Base-by-base conservation (phyloP, 2,797 vertebrate species). In the Serranus cabrilla region DNA sequence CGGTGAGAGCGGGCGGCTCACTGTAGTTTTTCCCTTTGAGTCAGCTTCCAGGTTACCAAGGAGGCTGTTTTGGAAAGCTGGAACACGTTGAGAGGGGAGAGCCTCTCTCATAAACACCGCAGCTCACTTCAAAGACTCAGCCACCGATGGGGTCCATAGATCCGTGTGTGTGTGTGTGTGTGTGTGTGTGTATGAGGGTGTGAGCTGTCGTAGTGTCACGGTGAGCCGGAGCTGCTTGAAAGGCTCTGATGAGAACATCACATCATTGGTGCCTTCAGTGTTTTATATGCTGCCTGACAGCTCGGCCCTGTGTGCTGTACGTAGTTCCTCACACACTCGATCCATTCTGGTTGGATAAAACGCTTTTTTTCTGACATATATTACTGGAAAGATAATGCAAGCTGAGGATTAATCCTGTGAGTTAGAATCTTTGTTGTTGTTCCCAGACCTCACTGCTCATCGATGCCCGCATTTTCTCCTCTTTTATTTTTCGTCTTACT, bases 31-130 rank as follows among this genome's bases (percentile, higher is more conserved):
- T 70, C 71, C 76, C 81, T 78, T 54, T 12, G 11, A 72, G 81
- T 64, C 68, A 72, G 84, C 82, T 69, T 90, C 86, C 80, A 86
- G 75, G 92, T 93, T 94, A 83, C 93, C 86, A 91, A 62, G 84
- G 88, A 92, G 85, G 85, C 86, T 93, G 91, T 94, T 94, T 92
- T 93, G 94, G 92, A 95, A 95, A 95, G 83, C 92, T 94, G 94
- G 93, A 91, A 74, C 80, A 40, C 55, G 85, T 93, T 92, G 60
- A 89, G 82, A 92, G 78, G 64, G 78, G 83, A 85, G 82, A 87
- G 77, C 58, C 78, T 72, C 68, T 83, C 76, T 90, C 71, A 64
- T 89, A 89, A 94, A 93, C 78, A 74, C 83, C 71, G 80, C 63
- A 74, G 79, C 64, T 80, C 71, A 69, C 89, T 87, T 92, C 85